These are phyloP conservation scores for Bradynema listronoti DNA, from an alignment of 1,140 invertebrate species.

Conservation along the genomic window DNA sequence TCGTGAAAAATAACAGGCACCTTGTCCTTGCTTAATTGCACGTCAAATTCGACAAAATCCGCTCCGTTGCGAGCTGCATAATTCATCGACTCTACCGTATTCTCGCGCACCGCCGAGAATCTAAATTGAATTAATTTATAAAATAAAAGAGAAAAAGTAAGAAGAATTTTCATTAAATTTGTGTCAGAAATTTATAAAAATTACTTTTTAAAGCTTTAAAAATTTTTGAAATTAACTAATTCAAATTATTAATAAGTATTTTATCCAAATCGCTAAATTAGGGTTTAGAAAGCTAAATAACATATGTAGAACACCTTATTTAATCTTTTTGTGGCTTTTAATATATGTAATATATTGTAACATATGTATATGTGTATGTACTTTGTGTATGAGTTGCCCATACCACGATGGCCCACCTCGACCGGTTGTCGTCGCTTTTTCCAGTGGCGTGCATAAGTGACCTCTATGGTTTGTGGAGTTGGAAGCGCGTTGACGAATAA, in stretches of 20 bases:
- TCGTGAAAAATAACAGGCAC: conserved; percentile 53
- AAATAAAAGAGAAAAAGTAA: no score
- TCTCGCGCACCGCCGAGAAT: conserved; percentile 45
- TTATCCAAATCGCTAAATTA: no score
- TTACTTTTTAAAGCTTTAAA: no score
- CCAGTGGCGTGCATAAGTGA: conserved; percentile 50
- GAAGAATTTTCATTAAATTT: no score
- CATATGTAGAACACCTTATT: no score
- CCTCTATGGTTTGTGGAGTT: conserved; percentile 36
- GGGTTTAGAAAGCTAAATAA: no score
- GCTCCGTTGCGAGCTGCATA: conserved; percentile 49
- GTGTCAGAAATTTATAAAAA: no score
- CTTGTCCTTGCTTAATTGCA: conserved; percentile 50
- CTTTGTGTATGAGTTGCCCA: conserved; percentile 57
- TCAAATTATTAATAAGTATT: no score
- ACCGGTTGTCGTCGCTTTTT: conserved; percentile 48
- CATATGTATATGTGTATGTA: no score
- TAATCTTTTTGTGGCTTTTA: no score
- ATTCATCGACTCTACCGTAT: conserved; percentile 54
- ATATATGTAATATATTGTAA: no score
- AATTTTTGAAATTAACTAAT: no score
- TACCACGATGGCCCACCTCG: conserved; percentile 55
- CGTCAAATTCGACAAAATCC: conserved; percentile 57
- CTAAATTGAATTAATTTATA: neutral
- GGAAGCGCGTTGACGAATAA: conserved; percentile 48